Evolutionary conservation across 2,797 vertebrate species (phyloP).

Genomic region (Sus cebifrons): DNA sequence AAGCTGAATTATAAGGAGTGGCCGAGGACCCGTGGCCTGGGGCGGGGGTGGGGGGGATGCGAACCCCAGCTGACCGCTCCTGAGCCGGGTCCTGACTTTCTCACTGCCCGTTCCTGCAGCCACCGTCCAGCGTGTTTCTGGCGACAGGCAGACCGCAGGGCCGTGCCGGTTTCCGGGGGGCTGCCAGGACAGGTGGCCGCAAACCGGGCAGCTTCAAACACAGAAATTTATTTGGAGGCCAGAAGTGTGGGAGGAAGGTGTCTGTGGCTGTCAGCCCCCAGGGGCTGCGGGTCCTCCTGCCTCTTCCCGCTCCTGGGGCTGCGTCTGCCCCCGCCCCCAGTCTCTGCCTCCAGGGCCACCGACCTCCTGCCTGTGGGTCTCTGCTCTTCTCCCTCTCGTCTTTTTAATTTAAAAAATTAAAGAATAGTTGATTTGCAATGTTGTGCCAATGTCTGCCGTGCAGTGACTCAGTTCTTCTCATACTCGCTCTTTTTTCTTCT

Average conservation of each 20-base stretch:
- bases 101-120: accelerated
- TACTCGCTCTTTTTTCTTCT: no score
- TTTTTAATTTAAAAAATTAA: no score
- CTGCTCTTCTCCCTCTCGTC: no score
- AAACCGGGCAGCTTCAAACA: background rate
- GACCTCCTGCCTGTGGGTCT: no score
- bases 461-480: no score
- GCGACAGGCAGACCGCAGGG: background rate
- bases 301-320: accelerated
- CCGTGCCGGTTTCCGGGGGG: background rate
- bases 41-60: accelerated
- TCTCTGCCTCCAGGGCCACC: accelerated
- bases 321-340: accelerated
- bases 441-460: no score
- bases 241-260: background rate
- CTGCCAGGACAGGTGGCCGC: background rate
- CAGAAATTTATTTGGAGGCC: background rate
- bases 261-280: accelerated
- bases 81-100: accelerated
- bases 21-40: background rate
- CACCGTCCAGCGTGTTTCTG: accelerated
- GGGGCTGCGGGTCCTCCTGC: accelerated
- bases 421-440: no score
- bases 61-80: background rate
- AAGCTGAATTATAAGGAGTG: accelerated